Base-by-base conservation (phyloP, 1,140 invertebrate genomes). In the Magallana angulata region DNA sequence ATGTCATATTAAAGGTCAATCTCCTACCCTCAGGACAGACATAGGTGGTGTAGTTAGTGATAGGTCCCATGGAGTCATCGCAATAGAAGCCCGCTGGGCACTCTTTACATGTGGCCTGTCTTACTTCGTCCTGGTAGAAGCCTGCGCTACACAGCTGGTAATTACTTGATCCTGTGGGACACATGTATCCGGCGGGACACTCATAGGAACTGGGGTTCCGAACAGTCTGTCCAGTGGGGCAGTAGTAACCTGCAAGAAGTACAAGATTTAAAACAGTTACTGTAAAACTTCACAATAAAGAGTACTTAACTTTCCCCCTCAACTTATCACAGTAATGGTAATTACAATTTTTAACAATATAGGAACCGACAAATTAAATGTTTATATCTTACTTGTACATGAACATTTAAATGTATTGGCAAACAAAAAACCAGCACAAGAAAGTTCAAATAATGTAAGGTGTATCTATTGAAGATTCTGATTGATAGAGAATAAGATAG, bases 31-130 rank as follows among this genome's bases (percentile, higher is more conserved):
- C 88, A 16, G 93, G 93, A 88, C 93, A 94, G 18, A 89, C 81
- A 57, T 92, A 92, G 0, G 84, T 58, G 1, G 93, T 91, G 59
- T 92, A 92, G 87, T 92, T 93, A 56, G 90, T 90, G 82, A 94
- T 92, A 0, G 92, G 86, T 58, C 91, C 92, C 14, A 89, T 18
- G 56, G 91, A 88, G 83, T 91, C 91, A 86, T 94, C 93, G 88
- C 93, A 94, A 90, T 93, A 94, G 86, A 91, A 94, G n/a, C 93
- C 92, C 57, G 90, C 86, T 36, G 91, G 84, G 88, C 94, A 94
- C 88, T 94, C 90, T n/a, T 48, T 18, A n/a, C 59, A 18, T 7
- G 86, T 86, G 16, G 89, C 90, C 81, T 90, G 90, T 56, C 87
- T 76, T 89, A 89, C 81, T 64, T 90, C 86, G 85, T 94, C 92